Base-by-base conservation (phyloP, 2,888 invertebrate species). In the Oligia fasciuncula region DNA sequence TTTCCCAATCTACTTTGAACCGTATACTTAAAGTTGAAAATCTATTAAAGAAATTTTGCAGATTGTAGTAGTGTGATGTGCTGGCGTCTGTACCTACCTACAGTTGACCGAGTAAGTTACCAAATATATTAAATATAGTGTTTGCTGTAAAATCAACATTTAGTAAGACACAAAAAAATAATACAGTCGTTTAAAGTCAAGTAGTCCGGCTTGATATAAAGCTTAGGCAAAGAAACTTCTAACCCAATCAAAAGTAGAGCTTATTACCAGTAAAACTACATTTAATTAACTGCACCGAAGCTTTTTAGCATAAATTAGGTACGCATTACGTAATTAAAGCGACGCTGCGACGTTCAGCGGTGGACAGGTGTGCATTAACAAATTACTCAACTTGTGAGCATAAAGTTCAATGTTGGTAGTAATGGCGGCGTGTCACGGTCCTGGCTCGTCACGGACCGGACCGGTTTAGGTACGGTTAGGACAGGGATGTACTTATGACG, bases 351-450 rank as follows among this genome's bases (percentile, higher is more conserved):
- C 71, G 71, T 68, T 57, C 80, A 60, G 57, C 71, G 40, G 67
- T 66, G 80, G 77, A 81, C 84, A 82, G 84, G 81, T 81, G 86
- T 81, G 81, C 81, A 79, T 82, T 81, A 80, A 84, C 81, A 76
- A 75, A 88, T 87, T 83, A 83, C 88, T 80, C 80, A 86, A 85
- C 65, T 65, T 70, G 77, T 80, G 66, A 76, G 79, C 75, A 81
- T 85, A 83, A 88, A 88, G 88, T 88, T 88, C 88, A 88, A 88
- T 88, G 88, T 80, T 86, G 85, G 60, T 72, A 72, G 85, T 81
- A 76, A 77, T 57, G 54, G 66, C 65, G 76, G 40, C 71, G 85
- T 86, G 88, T 86, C 87, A 87, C 74, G 87, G 87, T 75, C 85
- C 78, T 71, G 68, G 62, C n/a, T 57, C 84, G 84, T 76, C 73